Evolutionary conservation across 2,888 invertebrate species (phyloP), one percentile per base, ranked within the genome.

Genomic region (Melanophora roralis): DNA sequence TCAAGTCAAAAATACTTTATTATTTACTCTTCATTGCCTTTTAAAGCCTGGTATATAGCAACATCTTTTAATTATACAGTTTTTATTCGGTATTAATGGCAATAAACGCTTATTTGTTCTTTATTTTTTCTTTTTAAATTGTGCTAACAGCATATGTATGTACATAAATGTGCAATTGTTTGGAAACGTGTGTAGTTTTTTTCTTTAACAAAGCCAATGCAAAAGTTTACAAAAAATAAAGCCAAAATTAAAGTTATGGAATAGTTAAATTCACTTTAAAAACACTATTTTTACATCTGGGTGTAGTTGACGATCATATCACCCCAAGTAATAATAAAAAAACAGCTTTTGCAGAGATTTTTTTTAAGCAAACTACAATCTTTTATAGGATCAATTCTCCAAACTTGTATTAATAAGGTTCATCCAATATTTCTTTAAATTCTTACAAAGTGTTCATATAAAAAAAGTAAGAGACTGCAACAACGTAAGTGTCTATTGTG

Each of bases 381-480:
- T n/a, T n/a, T n/a, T n/a, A n/a, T n/a, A n/a, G n/a, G n/a, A n/a
- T n/a, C n/a, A n/a, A n/a, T n/a, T n/a, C n/a, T n/a, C n/a, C n/a
- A n/a, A n/a, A n/a, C n/a, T n/a, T n/a, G n/a, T n/a, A n/a, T n/a
- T n/a, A n/a, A n/a, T n/a, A n/a, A n/a, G n/a, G n/a, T n/a, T n/a
- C n/a, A n/a, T n/a, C n/a, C n/a, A n/a, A n/a, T n/a, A n/a, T n/a
- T n/a, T n/a, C n/a, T n/a, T n/a, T n/a, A n/a, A n/a, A n/a, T n/a
- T n/a, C n/a, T n/a, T n/a, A n/a, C n/a, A n/a, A n/a, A n/a, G n/a
- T n/a, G n/a, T n/a, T n/a, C n/a, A 62, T 45, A 64, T 21, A 55
- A 64, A 59, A 40, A n/a, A n/a, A n/a, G n/a, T 76, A 82, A 45
- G 59, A 79, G 79, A 85, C 80, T 84, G 84, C 75, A n/a, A n/a